Evolutionary conservation across 1,140 invertebrate species (phyloP).

Genomic region (Ostrea denselamellosa): DNA sequence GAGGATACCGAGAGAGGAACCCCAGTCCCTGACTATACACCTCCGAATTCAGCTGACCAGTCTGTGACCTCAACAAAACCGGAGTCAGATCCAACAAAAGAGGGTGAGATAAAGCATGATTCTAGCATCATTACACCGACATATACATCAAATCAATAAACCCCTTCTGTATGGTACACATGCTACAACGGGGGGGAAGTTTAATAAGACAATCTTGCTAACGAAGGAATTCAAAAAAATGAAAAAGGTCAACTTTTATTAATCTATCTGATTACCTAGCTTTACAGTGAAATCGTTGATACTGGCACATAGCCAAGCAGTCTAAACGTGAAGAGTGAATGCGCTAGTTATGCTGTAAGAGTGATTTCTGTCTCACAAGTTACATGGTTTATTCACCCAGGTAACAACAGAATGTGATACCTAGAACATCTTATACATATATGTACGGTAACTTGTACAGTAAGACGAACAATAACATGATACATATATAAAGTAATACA

Average conservation of each 20-base stretch:
- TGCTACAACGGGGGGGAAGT: background rate
- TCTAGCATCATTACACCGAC: background rate
- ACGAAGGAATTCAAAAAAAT: background rate
- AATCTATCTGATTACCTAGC: background rate
- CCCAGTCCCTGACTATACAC: background rate
- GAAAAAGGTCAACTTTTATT: background rate
- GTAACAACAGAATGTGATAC: too few relatives aligned
- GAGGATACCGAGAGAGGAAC: background rate
- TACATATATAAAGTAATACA: too few relatives aligned
- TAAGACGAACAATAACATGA: too few relatives aligned
- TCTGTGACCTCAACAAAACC: background rate
- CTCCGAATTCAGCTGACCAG: slow-evolving; percentile 9
- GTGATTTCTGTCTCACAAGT: background rate
- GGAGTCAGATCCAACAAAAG: background rate
- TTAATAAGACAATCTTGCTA: background rate
- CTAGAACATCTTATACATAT: background rate
- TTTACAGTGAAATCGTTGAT: background rate
- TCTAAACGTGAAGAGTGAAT: background rate
- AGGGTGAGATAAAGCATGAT: background rate
- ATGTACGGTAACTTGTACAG: background rate
- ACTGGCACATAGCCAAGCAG: background rate
- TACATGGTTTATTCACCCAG: too few relatives aligned
- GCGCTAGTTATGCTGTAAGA: too few relatives aligned
- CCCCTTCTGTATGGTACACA: background rate
- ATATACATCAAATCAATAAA: too few relatives aligned